Evolutionary conservation across 37 sponge, comb jelly and placozoan species (phyloP), one percentile per base, ranked within the genome.

Genomic region (Petrosia ficiformis): DNA sequence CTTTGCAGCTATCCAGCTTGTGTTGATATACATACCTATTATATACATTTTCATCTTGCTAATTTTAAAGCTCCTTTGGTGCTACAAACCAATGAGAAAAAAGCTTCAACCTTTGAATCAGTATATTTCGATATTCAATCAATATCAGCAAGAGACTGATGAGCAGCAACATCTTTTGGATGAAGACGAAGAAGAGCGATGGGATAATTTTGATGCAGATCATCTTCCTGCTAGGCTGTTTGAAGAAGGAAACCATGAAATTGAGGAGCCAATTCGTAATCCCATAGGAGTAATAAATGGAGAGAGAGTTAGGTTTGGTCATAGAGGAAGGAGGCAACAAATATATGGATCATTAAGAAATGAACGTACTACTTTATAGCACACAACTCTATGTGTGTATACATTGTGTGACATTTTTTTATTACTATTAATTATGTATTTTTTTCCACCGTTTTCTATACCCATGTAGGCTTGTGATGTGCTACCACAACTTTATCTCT

Each of bases 21-120:
- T 76, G 2, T 71, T 83, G 32, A 76, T 76, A 28, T 75, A 67
- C 59, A 67, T 74, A 6, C 82, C 82, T 22, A 39, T 80, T 61
- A 25, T 71, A 2, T 70, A 63, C 61, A 59, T 80, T 25, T 40
- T 28, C 41, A 22, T 42, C 52, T 42, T 42, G 32, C n/a, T 71
- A 2, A 43, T 21, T 24, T 39, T 42, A n/a, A 43, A 42, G 16
- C 25, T 71, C 24, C 28, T 71, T 8, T 68, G 54, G 4, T 68
- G 52, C 30, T 28, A 3, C 14, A 39, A 54, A 19, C 5, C 48
- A n/a, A 21, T 19, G 8, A 2, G 72, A 8, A 10, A 39, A 6
- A 39, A 10, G n/a, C 40, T 74, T 6, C 35, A 8, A 16, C 60
- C 25, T 8, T 42, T 39, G 29, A 76, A 76, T 43, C 19, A 25